A percentile compares a stretch with the other conserved stretches of the same genome.
phyloP scores from a whole-genome alignment of 2,113 vertebrate genomes.

The Grus americana region DNA sequence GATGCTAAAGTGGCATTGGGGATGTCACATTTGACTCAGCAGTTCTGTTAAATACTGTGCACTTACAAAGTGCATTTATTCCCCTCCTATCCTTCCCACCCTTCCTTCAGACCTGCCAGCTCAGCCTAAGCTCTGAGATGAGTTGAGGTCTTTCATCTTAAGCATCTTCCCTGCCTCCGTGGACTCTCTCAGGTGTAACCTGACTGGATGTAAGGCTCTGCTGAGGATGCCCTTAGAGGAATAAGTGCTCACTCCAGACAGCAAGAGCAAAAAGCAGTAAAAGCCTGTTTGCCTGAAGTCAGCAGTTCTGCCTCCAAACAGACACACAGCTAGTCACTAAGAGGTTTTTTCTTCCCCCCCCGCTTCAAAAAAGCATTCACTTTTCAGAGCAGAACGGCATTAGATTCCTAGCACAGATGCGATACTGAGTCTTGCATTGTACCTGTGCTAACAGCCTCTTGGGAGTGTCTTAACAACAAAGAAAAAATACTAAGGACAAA shows the following conservation, averaged over 20 bases:
- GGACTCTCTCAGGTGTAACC: neutral
- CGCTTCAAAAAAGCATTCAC: neutral
- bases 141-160: neutral
- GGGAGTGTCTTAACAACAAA: neutral
- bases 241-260: neutral
- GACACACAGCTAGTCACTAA: neutral
- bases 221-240: neutral
- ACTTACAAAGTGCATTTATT: rapidly evolving
- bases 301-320: neutral
- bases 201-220: neutral
- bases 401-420: neutral
- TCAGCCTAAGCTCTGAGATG: neutral
- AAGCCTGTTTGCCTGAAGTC: neutral
- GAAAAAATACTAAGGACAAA: neutral
- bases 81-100: neutral
- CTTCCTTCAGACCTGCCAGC: neutral
- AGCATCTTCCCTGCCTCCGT: neutral
- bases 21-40: neutral
- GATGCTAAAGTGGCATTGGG: neutral
- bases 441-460: neutral
- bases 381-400: neutral
- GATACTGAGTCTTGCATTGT: rapidly evolving
- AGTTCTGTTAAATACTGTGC: neutral
- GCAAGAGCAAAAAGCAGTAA: neutral
- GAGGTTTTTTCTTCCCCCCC: neutral